Base-by-base conservation (phyloP, 2,888 invertebrate genomes). In the Itoplectis maculator region DNA sequence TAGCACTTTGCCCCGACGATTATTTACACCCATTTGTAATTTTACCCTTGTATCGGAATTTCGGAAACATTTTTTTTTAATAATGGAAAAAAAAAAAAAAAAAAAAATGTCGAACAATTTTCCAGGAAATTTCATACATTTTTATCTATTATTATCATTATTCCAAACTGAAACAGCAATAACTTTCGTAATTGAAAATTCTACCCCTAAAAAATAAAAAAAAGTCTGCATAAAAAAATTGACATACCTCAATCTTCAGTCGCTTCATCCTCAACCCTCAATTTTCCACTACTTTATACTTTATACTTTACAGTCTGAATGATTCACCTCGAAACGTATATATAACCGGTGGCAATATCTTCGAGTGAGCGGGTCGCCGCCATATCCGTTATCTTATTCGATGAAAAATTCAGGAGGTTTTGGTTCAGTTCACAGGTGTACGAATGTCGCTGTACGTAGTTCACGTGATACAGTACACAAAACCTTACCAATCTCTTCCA, bases 331-430 rank as follows among this genome's bases (percentile, higher is more conserved):
- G 29, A 29, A 5, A 29, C 3, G 3, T 56, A 42, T 42, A 7
- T 35, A 29, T 59, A 8, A 1, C 15, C n/a, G 35, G 35, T n/a
- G 35, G 56, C 35, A 35, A 35, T 59, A 59, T 42, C 18, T 37
- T 20, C 70, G 42, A n/a, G 8, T 9, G 29, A 65, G 42, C 9
- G 13, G 15, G 54, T 56, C 3, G n/a, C n/a, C n/a, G n/a, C 42
- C 20, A 35, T 56, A 70, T 42, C 54, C 54, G 23, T 23, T 11
- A 18, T 70, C 23, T 23, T 56, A 54, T 70, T 42, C 42, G 42
- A 70, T 70, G 70, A 70, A 56, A 70, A 54, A 70, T 70, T 70
- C 56, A 70, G 42, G 23, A 29, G 8, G 15, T n/a, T 56, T 42
- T 35, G 70, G 56, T 49, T 23, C 23, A n/a, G 7, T 29, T 20